Evolutionary conservation across 2,113 vertebrate species (phyloP).

Genomic region (Nematolebias whitei): DNA sequence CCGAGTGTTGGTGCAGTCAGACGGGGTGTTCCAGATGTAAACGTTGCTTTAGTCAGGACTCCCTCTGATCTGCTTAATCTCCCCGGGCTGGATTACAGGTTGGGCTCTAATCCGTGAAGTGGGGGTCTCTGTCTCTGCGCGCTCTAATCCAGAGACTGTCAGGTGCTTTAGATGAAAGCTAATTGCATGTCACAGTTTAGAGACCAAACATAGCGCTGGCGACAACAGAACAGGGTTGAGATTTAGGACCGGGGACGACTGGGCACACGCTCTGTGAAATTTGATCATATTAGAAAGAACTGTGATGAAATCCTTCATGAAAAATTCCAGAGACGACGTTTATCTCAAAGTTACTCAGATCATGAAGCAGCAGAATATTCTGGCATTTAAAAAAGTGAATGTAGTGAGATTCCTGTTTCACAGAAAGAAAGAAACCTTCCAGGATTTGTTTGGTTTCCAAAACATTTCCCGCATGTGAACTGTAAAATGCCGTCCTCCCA

Average conservation of each 20-base stretch:
- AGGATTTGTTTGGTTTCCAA: slow-evolving; percentile 15
- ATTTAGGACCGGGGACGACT: slow-evolving; percentile 37
- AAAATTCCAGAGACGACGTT: slow-evolving; percentile 19
- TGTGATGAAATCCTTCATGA: slow-evolving; percentile 17
- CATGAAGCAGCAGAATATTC: slow-evolving; percentile 27
- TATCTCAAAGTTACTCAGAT: slow-evolving; percentile 24
- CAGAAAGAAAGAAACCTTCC: neutral
- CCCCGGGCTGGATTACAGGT: slow-evolving; percentile 74
- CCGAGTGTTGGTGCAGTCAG: slow-evolving; percentile 51
- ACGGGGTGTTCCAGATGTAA: slow-evolving; percentile 61
- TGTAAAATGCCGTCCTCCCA: neutral
- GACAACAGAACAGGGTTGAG: slow-evolving; percentile 49
- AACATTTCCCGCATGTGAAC: slow-evolving; percentile 12
- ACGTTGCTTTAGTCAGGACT: slow-evolving; percentile 68
- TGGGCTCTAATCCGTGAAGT: slow-evolving; percentile 74
- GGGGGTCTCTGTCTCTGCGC: slow-evolving; percentile 51
- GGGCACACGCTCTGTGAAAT: slow-evolving; percentile 26
- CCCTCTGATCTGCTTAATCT: slow-evolving; percentile 77
- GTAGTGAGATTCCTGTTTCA: neutral
- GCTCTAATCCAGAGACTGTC: slow-evolving; percentile 72
- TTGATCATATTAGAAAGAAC: slow-evolving; percentile 35
- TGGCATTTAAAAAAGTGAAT: slow-evolving; percentile 3
- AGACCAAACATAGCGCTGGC: slow-evolving; percentile 39
- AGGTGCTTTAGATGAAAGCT: slow-evolving; percentile 77
- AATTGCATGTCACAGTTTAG: slow-evolving; percentile 77